These are phyloP conservation scores for Eublepharis macularius DNA, from an alignment of 2,113 vertebrate species.

Conservation along the genomic window DNA sequence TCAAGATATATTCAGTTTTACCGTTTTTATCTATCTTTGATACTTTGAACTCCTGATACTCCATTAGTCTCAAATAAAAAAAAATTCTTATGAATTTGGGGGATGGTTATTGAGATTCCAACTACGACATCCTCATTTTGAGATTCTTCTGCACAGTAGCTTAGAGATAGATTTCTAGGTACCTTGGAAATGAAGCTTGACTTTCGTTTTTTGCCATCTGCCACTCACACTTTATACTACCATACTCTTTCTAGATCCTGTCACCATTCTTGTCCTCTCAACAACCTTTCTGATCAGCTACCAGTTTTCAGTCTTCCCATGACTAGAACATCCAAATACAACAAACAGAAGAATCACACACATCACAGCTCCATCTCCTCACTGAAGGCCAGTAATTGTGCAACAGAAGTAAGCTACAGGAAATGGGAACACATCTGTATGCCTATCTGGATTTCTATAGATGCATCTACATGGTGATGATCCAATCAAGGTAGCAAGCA, in stretches of 20 bases:
- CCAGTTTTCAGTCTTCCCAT: background rate
- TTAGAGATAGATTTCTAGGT: background rate
- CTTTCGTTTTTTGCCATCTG: background rate
- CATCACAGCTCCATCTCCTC: background rate
- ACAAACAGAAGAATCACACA: background rate
- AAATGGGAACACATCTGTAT: background rate
- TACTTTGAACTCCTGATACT: background rate
- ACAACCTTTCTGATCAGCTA: background rate
- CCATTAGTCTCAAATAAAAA: background rate
- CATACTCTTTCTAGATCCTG: background rate
- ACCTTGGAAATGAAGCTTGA: background rate
- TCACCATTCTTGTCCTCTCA: background rate
- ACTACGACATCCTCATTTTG: background rate
- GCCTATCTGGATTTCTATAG: background rate
- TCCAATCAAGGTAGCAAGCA: too few relatives aligned
- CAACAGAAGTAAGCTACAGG: background rate
- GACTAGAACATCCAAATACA: background rate
- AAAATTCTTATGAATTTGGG: background rate
- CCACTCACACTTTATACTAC: background rate
- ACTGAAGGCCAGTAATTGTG: background rate
- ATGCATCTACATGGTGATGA: too few relatives aligned
- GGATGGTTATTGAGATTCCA: background rate
- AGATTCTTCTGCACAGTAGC: background rate
- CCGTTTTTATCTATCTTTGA: too few relatives aligned
- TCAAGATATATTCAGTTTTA: background rate